Evolutionary conservation across 2,797 vertebrate genomes (phyloP).

Genomic region (Eupleurogrammus muticus): DNA sequence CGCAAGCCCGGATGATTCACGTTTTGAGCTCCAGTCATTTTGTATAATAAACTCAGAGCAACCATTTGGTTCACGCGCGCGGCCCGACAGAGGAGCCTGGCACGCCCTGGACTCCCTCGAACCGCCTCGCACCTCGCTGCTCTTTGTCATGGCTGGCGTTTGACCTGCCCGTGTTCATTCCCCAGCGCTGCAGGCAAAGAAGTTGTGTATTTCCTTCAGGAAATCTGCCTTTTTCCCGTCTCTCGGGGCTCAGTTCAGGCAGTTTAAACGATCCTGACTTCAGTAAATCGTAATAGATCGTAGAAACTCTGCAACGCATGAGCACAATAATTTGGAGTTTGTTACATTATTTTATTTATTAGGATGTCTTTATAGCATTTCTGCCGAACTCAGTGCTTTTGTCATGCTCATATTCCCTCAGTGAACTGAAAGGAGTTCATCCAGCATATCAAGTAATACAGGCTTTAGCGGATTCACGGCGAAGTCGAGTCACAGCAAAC

Average conservation of each 20-base stretch:
- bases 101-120: conserved; percentile 75
- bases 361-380: not conserved
- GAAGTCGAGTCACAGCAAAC: not conserved
- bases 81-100: conserved; percentile 64
- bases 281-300: not conserved
- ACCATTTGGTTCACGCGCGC: conserved; percentile 54
- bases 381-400: not conserved
- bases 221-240: conserved; percentile 20
- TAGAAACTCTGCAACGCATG: not conserved
- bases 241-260: not conserved
- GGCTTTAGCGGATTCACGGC: conserved; percentile 6
- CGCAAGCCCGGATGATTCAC: conserved; percentile 53
- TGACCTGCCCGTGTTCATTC: conserved; percentile 44
- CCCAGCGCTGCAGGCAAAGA: conserved; percentile 32
- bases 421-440: not conserved
- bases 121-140: conserved; percentile 59
- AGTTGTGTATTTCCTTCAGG: conserved; percentile 23
- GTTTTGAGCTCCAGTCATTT: conserved; percentile 40
- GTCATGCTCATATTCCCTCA: not conserved
- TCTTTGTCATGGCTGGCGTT: conserved; percentile 63
- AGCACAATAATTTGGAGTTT: not conserved
- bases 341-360: not conserved
- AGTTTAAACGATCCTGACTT: conserved; percentile 6
- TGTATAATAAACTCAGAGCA: conserved; percentile 52
- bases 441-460: not conserved